Base-by-base conservation (phyloP, 2,113 vertebrate species). In the Cepphus grylle region DNA sequence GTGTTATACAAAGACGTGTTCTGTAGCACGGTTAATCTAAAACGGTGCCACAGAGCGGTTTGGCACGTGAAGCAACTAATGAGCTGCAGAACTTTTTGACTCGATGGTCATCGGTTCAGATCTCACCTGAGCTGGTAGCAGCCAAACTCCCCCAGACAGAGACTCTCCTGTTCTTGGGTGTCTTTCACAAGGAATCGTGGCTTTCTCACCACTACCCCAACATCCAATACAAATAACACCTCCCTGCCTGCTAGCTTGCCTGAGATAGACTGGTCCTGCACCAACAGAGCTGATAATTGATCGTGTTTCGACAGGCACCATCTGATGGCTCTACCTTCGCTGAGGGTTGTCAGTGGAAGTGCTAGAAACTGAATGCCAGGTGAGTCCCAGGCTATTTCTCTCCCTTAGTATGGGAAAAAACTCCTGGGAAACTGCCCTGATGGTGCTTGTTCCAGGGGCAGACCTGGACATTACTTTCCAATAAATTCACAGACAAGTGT, bases 1-100 rank as follows among this genome's bases (percentile, higher is more conserved):
- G 6, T 1, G 2, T 63, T 42, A 55, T 1, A 77, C 45, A 77
- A 77, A 91, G 83, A 11, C 0, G 0, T 2, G 9, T 53, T 80
- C 19, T 88, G 53, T 20, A 72, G 49, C 9, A 11, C 62, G 16
- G 14, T 45, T 34, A 72, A 76, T 30, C 52, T 6, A 1, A 96
- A 88, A 80, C 6, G 23, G 88, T 22, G 86, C 3, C 16, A 25
- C 15, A 43, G 30, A 43, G 73, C 0, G 0, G 53, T 43, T 56
- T 94, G 94, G 65, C 1, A 0, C 1, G 0, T 11, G 56, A 58
- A 90, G 50, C 50, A 79, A 12, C 14, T 55, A 63, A 40, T 16
- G 65, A 85, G 62, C 25, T 65, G 47, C 71, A 74, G 34, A 61
- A 67, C 34, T 16, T 72, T 63, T 56, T 77, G 66, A 52, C 38